Evolutionary conservation across 2,113 vertebrate genomes (phyloP), one percentile per base, ranked within the genome.

Genomic region (Rhadina sibilatrix): DNA sequence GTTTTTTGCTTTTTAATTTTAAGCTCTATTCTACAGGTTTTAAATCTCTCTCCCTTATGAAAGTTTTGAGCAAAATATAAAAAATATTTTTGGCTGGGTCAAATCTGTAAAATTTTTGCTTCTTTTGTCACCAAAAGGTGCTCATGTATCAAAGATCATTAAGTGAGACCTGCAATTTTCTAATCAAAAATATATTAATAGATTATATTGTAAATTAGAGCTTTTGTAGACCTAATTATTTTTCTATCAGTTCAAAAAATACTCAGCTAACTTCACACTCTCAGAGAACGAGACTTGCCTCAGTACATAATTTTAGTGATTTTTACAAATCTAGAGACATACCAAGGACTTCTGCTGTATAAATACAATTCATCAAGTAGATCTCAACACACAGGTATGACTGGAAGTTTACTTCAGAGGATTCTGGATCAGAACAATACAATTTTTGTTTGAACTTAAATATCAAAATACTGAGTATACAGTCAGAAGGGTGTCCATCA

Each of bases 1-100:
- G 44, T 81, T 96, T 97, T 97, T 79, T 86, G 69, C 66, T 86
- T 97, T 97, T 97, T 96, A 97, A 97, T 97, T 97, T 83, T 97
- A 96, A 97, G 46, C 79, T 95, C 93, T 79, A 95, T 96, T 96
- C 94, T 97, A 95, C 80, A 83, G 80, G 83, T 91, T 97, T 97
- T 97, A 97, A 97, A 96, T 97, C 74, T 65, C 91, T 44, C 46
- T 95, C 80, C 38, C 30, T 91, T 93, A 56, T 87, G 50, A 93
- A 95, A 59, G 95, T 78, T 96, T 91, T 91, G 61, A 95, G 44
- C 83, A 75, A 96, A 82, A 93, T 83, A 84, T 46, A 93, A 93
- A 93, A 94, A 94, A 89, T 94, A 89, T 90, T 95, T 96, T 91
- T 87, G 70, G 10, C 38, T 50, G 3, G 22, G n/a, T 97, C 75